phyloP scores from a whole-genome alignment of 2,888 invertebrate genomes.

The Alitta virens region DNA sequence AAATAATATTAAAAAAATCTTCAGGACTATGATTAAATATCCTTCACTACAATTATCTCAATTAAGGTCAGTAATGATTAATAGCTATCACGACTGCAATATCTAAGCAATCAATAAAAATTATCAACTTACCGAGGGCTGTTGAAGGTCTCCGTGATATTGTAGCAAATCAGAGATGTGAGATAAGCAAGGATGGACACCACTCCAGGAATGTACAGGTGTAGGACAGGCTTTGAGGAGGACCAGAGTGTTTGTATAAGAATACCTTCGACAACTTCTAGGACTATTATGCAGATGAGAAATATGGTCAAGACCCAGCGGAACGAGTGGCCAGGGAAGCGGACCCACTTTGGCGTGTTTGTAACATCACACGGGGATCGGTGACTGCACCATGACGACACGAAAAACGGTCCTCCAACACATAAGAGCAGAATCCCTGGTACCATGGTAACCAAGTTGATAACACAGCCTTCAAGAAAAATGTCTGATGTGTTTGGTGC shows the following conservation, averaged over 20 bases:
- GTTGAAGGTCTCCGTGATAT: slow-evolving; percentile 53
- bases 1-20: too few species aligned
- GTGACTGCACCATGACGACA: slow-evolving; percentile 36
- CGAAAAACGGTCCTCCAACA: slow-evolving; percentile 2
- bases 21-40: too few species aligned
- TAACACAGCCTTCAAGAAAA: too few species aligned
- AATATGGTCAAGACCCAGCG: slow-evolving; percentile 44
- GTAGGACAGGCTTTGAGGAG: slow-evolving; percentile 43
- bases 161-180: slow-evolving; percentile 43
- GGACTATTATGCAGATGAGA: slow-evolving; percentile 35
- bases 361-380: slow-evolving; percentile 44
- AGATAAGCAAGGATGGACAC: slow-evolving; percentile 38
- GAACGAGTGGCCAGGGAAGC: slow-evolving; percentile 43
- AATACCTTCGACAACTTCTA: slow-evolving; percentile 47
- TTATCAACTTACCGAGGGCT: slow-evolving; percentile 41
- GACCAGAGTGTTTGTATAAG: slow-evolving; percentile 36
- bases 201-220: slow-evolving; percentile 45
- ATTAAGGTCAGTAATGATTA: too few species aligned
- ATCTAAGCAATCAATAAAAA: too few species aligned
- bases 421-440: too few species aligned
- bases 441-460: too few species aligned
- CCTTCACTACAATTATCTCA: too few species aligned
- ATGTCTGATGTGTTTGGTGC: too few species aligned
- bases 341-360: slow-evolving; percentile 42
- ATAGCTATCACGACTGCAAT: too few species aligned